Conservation (phyloP, 2,113 vertebrate genomes). For the Dicentrarchus labrax region DNA sequence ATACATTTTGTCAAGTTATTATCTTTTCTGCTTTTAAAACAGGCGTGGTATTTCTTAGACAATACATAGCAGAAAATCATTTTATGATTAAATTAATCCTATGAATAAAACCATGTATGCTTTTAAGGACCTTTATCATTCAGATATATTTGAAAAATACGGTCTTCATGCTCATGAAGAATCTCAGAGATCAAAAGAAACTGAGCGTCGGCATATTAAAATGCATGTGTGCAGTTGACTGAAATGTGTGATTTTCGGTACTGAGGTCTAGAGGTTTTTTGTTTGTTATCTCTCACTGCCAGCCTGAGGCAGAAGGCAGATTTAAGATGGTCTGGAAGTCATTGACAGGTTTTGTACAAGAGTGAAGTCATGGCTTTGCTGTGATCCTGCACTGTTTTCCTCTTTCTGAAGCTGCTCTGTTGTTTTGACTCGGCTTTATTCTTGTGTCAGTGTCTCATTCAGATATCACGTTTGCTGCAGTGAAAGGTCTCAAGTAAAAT, state of each 20-base stretch:
- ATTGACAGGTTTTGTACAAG: not conserved
- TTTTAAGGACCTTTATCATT: too few relatives aligned
- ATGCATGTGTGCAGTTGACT: not conserved
- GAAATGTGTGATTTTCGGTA: not conserved
- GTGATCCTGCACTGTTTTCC: not conserved
- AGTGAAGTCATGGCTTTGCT: not conserved
- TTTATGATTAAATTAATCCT: too few relatives aligned
- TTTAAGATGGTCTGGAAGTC: constrained; percentile 4
- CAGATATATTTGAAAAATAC: not conserved
- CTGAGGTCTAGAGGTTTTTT: not conserved
- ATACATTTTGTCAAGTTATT: not conserved
- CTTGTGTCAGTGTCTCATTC: not conserved
- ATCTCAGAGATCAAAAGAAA: not conserved
- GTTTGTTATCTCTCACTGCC: constrained; percentile 1
- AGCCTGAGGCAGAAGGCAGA: not conserved
- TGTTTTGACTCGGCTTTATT: constrained; percentile 3
- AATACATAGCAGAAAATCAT: not conserved
- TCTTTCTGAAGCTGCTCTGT: constrained; percentile 16
- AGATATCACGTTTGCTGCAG: constrained; percentile 13
- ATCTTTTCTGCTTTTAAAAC: too few relatives aligned
- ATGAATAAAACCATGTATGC: too few relatives aligned
- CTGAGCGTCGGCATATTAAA: not conserved
- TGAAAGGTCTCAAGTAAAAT: constrained; percentile 10
- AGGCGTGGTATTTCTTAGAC: not conserved
- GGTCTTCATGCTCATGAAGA: not conserved